Percentiles rank a stretch among this genome's conserved stretches.
Evolutionary conservation across 2,888 invertebrate genomes (phyloP).

Genomic region (Chalcosyrphus nemorum): DNA sequence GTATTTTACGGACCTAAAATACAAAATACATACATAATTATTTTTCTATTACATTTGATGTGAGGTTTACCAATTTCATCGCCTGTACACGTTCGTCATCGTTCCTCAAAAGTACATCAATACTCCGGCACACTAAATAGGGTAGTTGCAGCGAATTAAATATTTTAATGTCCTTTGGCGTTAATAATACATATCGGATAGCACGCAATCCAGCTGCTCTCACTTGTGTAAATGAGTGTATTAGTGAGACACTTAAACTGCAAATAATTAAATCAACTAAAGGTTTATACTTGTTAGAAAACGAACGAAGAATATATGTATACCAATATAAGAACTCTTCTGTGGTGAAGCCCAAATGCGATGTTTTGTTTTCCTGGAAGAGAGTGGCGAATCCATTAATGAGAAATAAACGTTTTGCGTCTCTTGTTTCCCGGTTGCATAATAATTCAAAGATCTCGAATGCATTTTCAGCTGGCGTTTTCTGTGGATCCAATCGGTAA

Average conservation of each 20-base stretch:
- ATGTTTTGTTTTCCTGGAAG: slow-evolving; percentile 75
- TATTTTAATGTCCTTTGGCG: slow-evolving; percentile 89
- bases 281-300: too few relatives aligned
- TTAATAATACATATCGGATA: slow-evolving; percentile 91
- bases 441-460: slow-evolving; percentile 86
- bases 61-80: slow-evolving; percentile 87
- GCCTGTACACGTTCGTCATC: slow-evolving; percentile 97
- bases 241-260: slow-evolving; percentile 92
- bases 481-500: slow-evolving; percentile 85
- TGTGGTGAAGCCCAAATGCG: slow-evolving; percentile 86
- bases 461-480: slow-evolving; percentile 85
- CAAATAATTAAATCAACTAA: slow-evolving; percentile 76
- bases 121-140: slow-evolving; percentile 90
- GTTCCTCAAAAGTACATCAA: slow-evolving; percentile 94
- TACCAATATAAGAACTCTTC: slow-evolving; percentile 93
- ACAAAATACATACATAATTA: not conserved
- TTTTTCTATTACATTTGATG: not conserved
- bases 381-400: slow-evolving; percentile 94
- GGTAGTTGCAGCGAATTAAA: slow-evolving; percentile 93
- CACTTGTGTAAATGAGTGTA: slow-evolving; percentile 94
- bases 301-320: too few relatives aligned
- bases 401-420: slow-evolving; percentile 91
- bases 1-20: slow-evolving; percentile 83
- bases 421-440: slow-evolving; percentile 84
- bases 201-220: slow-evolving; percentile 94